phyloP scores from a whole-genome alignment of 2,797 vertebrate species.

The Chiloscyllium punctatum region DNA sequence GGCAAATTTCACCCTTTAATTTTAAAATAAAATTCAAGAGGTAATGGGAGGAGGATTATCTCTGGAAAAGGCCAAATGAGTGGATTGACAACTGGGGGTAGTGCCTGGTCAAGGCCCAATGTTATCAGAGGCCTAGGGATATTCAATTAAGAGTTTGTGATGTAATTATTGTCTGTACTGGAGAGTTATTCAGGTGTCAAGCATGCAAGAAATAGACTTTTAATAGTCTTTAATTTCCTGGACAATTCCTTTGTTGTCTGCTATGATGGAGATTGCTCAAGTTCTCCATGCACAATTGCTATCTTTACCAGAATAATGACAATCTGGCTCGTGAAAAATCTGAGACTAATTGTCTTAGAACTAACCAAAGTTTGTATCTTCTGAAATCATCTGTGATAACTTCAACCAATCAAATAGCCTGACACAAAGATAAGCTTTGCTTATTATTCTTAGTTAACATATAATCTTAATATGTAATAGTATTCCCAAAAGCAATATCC shows the following conservation, averaged over 20 bases:
- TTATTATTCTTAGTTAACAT: not conserved
- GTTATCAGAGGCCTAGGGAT: not conserved
- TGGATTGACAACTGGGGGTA: too few species aligned
- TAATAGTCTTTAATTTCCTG: too few species aligned
- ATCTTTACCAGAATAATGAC: too few species aligned
- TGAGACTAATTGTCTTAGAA: not conserved
- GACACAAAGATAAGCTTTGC: not conserved
- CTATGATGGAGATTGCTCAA: too few species aligned
- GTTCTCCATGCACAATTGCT: too few species aligned
- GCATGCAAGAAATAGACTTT: too few species aligned
- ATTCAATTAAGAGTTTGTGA: too few species aligned
- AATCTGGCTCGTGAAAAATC: too few species aligned
- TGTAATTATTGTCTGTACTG: too few species aligned
- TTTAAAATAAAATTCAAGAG: not conserved
- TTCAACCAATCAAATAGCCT: not conserved
- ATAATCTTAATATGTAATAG: not conserved
- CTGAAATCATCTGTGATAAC: not conserved
- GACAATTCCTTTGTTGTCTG: too few species aligned
- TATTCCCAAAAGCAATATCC: constrained; percentile 15
- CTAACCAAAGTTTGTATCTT: not conserved
- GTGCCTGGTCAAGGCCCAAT: too few species aligned
- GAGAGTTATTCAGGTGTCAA: too few species aligned
- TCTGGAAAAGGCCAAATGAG: not conserved
- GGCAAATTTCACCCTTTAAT: not conserved
- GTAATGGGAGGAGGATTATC: not conserved